Evolutionary conservation across 1,140 invertebrate species (phyloP).

Genomic region (Rhynchophorus ferrugineus): DNA sequence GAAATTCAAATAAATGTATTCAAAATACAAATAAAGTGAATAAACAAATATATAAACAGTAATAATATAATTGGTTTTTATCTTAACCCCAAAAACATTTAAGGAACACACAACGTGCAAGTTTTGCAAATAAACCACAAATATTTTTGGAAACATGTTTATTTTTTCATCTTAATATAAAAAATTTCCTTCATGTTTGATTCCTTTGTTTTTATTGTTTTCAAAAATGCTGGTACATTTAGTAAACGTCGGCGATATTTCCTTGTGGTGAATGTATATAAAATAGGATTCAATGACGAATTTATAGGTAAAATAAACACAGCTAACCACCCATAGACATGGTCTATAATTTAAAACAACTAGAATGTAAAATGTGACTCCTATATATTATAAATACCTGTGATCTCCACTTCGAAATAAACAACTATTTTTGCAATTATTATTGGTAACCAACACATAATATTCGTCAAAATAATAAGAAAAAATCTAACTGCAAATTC

Average conservation of each 20-base stretch:
- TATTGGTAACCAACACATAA: constrained; percentile 69
- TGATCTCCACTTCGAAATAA: constrained; percentile 48
- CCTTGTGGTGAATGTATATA: constrained; percentile 25
- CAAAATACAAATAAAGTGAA: not conserved
- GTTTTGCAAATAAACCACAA: no score
- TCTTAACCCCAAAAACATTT: no score
- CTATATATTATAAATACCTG: constrained; percentile 27
- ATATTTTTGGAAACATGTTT: no score
- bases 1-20: not conserved
- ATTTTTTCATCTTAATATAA: no score
- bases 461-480: constrained; percentile 66
- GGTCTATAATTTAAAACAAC: constrained; percentile 15
- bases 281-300: constrained; percentile 23
- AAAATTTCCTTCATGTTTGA: no score
- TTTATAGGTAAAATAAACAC: constrained; percentile 26
- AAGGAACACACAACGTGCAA: no score
- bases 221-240: no score
- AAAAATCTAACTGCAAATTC: constrained; percentile 67
- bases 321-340: constrained; percentile 24
- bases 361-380: not conserved
- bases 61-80: no score
- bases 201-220: no score
- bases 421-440: constrained; percentile 61
- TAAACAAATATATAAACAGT: not conserved
- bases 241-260: no score